Percentiles rank a stretch among this genome's conserved stretches.
Conservation (phyloP, 2,113 vertebrate genomes). For the Channa maculata region DNA sequence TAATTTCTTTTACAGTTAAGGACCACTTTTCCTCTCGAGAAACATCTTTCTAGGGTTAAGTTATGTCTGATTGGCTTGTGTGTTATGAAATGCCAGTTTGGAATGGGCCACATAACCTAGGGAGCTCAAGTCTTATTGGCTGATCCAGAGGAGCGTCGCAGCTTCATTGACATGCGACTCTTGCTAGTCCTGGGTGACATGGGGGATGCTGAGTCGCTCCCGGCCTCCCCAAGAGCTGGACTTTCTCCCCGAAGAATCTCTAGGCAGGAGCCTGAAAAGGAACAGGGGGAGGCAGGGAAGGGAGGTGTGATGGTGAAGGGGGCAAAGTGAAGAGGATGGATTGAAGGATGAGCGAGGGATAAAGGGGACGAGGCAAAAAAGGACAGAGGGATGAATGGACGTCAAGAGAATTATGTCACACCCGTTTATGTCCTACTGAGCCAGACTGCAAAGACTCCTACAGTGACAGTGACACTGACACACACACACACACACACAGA, state of each 20-base stretch:
- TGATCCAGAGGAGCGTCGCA: conserved; percentile 96
- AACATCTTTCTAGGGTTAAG: neutral
- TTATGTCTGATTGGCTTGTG: neutral
- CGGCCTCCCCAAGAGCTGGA: conserved; percentile 90
- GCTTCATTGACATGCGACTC: conserved; percentile 99
- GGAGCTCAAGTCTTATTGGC: conserved; percentile 94
- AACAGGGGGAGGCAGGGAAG: neutral
- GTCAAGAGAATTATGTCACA: conserved; percentile 46
- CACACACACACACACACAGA: conserved; percentile 14
- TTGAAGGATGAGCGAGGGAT: conserved; percentile 11
- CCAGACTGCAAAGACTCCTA: conserved; percentile 15
- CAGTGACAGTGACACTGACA: conserved; percentile 9
- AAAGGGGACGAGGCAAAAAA: conserved; percentile 25
- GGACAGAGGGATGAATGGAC: conserved; percentile 48
- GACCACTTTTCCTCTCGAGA: neutral
- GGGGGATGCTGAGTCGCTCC: conserved; percentile 94
- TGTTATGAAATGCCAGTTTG: neutral
- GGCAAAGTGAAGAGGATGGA: neutral
- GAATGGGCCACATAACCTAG: neutral
- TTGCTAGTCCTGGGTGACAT: conserved; percentile 99
- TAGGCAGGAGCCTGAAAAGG: conserved; percentile 90
- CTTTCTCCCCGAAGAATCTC: conserved; percentile 92
- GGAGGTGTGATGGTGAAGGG: neutral
- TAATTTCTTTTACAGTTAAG: neutral
- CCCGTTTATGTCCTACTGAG: conserved; percentile 12